Percentiles rank a stretch among this genome's conserved stretches.
These are phyloP conservation scores for Dicerorhinus sumatrensis DNA, from an alignment of 2,113 vertebrate species.

Conservation along the genomic window DNA sequence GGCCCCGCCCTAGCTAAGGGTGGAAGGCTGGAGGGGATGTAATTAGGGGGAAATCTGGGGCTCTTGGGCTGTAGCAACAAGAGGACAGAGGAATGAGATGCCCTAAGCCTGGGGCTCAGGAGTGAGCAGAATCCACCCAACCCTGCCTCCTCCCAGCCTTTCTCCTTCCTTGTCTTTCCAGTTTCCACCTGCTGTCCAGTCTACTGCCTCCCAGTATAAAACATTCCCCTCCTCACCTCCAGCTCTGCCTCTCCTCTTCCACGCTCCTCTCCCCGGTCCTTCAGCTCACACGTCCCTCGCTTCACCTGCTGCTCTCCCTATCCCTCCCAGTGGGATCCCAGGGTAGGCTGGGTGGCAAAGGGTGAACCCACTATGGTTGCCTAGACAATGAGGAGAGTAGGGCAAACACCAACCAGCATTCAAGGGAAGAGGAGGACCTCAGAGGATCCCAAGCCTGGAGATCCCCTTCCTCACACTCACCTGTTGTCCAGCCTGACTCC, in stretches of 20 bases:
- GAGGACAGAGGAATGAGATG: background rate
- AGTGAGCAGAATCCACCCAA: background rate
- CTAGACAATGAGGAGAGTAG: conserved; percentile 36
- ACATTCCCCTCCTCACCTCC: accelerated
- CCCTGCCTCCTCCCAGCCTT: background rate
- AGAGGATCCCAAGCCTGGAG: background rate
- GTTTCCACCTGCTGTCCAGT: background rate
- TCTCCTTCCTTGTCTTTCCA: no score
- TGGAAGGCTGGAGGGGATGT: background rate
- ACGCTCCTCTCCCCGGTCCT: background rate
- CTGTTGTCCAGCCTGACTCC: background rate
- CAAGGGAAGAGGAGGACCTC: background rate
- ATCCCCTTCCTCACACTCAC: background rate
- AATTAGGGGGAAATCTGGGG: background rate
- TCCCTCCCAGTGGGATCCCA: background rate
- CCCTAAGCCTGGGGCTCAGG: background rate
- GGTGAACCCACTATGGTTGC: background rate
- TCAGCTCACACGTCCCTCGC: background rate
- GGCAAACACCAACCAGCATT: background rate
- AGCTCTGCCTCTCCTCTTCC: background rate
- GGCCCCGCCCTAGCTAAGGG: background rate
- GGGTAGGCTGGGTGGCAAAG: background rate
- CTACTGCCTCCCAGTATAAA: background rate
- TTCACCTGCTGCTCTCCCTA: background rate
- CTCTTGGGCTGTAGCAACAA: background rate